phyloP scores from a whole-genome alignment of 2,113 vertebrate genomes.

The Tragulus kanchil region DNA sequence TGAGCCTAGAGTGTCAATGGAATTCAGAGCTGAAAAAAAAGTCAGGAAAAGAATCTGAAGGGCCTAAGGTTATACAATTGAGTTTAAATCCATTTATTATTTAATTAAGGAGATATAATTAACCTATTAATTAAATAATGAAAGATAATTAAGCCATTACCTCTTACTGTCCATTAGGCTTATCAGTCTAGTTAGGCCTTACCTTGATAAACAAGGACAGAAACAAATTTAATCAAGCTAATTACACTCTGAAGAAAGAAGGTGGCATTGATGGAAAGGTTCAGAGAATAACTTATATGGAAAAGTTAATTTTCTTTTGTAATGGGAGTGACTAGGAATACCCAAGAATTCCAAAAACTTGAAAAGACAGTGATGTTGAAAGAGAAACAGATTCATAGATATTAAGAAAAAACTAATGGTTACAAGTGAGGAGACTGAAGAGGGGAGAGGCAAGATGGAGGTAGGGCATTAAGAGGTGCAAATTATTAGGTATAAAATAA shows the following conservation, averaged over 20 bases:
- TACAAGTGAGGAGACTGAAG: not conserved
- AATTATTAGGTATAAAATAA: not conserved
- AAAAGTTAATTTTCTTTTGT: not conserved
- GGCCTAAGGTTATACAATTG: not conserved
- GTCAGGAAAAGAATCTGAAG: not conserved
- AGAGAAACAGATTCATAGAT: not conserved
- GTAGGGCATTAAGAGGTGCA: not conserved
- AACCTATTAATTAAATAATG: slow-evolving; percentile 65
- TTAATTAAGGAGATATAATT: slow-evolving; percentile 63
- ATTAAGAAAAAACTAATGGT: not conserved
- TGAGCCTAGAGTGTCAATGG: not conserved
- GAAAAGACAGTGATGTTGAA: not conserved
- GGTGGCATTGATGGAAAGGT: not conserved
- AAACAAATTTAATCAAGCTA: not conserved
- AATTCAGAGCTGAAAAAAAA: not conserved
- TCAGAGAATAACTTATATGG: not conserved
- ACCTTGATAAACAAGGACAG: slow-evolving; percentile 17
- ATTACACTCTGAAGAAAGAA: not conserved
- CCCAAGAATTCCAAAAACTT: not conserved
- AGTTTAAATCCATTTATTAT: slow-evolving; percentile 50
- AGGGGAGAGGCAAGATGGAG: not conserved
- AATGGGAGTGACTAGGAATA: not conserved
- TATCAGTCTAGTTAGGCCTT: slow-evolving; percentile 40
- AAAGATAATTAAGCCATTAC: slow-evolving; percentile 49
- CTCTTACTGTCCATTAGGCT: slow-evolving; percentile 26